phyloP scores from a whole-genome alignment of 2,888 invertebrate species.

The Unio delphinus region DNA sequence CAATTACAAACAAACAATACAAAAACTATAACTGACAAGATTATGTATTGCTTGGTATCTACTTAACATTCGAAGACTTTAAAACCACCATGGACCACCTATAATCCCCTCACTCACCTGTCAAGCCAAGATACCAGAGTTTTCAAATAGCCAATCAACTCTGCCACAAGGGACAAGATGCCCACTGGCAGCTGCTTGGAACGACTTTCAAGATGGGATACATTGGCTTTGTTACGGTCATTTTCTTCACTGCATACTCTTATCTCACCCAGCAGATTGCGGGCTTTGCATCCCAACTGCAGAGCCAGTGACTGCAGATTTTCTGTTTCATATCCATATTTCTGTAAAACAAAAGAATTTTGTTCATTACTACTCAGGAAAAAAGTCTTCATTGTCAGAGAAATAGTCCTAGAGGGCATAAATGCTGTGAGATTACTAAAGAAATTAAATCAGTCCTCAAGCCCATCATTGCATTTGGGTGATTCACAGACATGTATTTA shows the following conservation, averaged over 20 bases:
- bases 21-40: too few species aligned
- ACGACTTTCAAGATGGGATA: slow-evolving; percentile 22
- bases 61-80: too few species aligned
- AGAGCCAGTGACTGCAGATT: slow-evolving; percentile 91
- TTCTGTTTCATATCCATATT: slow-evolving; percentile 91
- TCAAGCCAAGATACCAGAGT: slow-evolving; percentile 93
- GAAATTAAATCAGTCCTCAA: too few species aligned
- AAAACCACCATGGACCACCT: too few species aligned
- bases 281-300: slow-evolving; percentile 86
- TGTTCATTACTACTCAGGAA: not conserved
- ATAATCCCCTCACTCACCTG: slow-evolving; percentile 74
- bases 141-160: slow-evolving; percentile 87
- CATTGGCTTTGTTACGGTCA: slow-evolving; percentile 57
- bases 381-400: too few species aligned
- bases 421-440: too few species aligned
- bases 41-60: too few species aligned
- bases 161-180: slow-evolving; percentile 86
- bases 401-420: too few species aligned
- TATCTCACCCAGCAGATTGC: slow-evolving; percentile 82
- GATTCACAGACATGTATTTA: too few species aligned
- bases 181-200: slow-evolving; percentile 45
- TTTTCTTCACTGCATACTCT: slow-evolving; percentile 73
- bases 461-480: too few species aligned
- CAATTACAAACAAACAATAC: too few species aligned
- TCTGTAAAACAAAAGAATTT: slow-evolving; percentile 76